Conservation (phyloP, 2,113 vertebrate genomes). For the Baryphthengus martii region DNA sequence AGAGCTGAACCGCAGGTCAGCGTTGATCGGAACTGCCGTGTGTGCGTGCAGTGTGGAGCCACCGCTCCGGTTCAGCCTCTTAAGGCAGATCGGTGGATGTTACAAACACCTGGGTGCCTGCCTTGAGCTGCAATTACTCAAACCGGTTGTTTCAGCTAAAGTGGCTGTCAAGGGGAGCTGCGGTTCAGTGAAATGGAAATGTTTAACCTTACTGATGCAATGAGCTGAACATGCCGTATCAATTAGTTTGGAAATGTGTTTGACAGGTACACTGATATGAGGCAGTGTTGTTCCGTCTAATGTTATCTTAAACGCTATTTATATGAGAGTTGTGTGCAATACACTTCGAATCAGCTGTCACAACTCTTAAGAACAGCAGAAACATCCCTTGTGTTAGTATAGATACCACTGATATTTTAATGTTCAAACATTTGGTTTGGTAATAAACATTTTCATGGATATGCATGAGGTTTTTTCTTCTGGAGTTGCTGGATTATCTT, state of each 20-base stretch:
- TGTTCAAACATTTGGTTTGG: not conserved
- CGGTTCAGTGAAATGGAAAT: not conserved
- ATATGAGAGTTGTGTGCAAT: not conserved
- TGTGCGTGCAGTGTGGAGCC: not conserved
- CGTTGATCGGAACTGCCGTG: not conserved
- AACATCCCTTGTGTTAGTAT: not conserved
- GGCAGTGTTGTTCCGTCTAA: not conserved
- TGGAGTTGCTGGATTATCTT: not conserved
- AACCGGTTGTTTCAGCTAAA: not conserved
- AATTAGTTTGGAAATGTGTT: not conserved
- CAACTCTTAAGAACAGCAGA: not conserved
- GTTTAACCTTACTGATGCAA: not conserved
- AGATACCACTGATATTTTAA: not conserved
- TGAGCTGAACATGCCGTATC: not conserved
- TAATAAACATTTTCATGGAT: not conserved
- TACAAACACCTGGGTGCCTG: not conserved
- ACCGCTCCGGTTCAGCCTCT: not conserved
- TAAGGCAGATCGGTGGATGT: not conserved
- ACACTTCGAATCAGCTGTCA: not conserved
- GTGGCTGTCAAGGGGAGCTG: not conserved
- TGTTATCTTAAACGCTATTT: not conserved
- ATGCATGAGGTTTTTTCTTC: not conserved
- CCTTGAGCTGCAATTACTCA: not conserved
- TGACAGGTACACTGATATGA: not conserved
- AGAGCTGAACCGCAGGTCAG: not conserved